phyloP scores from a whole-genome alignment of 2,113 vertebrate species.

The Bolborhynchus lineola region DNA sequence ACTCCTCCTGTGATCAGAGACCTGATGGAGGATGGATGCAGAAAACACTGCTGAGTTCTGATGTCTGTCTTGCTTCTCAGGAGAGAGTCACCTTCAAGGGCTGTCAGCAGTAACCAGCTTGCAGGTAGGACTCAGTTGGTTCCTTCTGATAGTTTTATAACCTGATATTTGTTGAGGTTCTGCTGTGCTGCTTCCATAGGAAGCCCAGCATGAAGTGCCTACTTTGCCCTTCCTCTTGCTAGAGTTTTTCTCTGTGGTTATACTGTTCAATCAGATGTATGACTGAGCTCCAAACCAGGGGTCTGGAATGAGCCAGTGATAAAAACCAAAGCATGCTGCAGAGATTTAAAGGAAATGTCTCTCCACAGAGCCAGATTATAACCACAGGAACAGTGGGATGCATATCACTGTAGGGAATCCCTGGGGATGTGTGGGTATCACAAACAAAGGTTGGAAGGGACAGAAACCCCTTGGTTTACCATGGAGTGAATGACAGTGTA shows the following conservation, averaged over 20 bases:
- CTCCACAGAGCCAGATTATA: not conserved
- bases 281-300: not conserved
- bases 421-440: not conserved
- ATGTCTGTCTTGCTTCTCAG: not conserved
- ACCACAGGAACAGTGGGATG: not conserved
- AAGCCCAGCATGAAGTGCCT: not conserved
- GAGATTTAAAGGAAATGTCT: not conserved
- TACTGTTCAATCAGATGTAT: not conserved
- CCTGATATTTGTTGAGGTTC: not conserved
- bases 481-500: too few relatives aligned
- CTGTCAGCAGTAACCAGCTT: conserved; percentile 29
- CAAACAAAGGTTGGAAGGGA: not conserved
- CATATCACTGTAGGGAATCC: fast-evolving
- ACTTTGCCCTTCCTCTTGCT: not conserved
- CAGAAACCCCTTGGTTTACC: not conserved
- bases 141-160: not conserved
- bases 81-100: not conserved
- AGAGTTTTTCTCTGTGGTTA: not conserved
- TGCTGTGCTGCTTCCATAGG: not conserved
- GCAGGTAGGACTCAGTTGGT: conserved; percentile 45
- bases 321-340: not conserved
- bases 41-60: not conserved
- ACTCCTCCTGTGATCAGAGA: not conserved
- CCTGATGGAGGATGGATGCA: not conserved
- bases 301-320: not conserved